A percentile compares a stretch with the other conserved stretches of the same genome.
These are phyloP conservation scores for Elephantulus edwardii DNA, from an alignment of 2,113 vertebrate species.

Conservation along the genomic window DNA sequence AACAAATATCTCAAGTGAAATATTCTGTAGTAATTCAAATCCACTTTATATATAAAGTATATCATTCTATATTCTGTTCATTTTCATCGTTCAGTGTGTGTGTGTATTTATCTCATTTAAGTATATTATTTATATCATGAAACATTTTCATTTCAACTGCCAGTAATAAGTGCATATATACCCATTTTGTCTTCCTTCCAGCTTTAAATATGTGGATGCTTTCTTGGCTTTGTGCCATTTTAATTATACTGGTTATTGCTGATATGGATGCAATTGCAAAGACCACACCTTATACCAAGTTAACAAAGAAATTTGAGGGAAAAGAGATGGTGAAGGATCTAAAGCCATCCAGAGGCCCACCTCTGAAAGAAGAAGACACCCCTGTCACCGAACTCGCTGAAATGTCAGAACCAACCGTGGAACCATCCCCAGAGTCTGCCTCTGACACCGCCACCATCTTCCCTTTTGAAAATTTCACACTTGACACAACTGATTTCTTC, in stretches of 20 bases:
- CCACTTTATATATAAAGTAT: not conserved
- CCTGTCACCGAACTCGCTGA: slow-evolving; percentile 40
- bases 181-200: slow-evolving; percentile 69
- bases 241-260: slow-evolving; percentile 75
- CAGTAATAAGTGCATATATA: not conserved
- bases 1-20: not conserved
- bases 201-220: slow-evolving; percentile 86
- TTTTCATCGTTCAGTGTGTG: not conserved
- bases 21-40: slow-evolving; percentile 18
- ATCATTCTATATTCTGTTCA: not conserved
- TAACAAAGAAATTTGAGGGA: slow-evolving; percentile 88
- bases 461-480: slow-evolving; percentile 90
- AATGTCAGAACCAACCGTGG: not conserved
- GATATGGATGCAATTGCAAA: slow-evolving; percentile 79
- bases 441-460: slow-evolving; percentile 79
- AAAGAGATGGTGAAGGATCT: slow-evolving; percentile 69
- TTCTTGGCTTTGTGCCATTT: slow-evolving; percentile 63
- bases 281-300: slow-evolving; percentile 88
- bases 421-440: slow-evolving; percentile 48
- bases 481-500: slow-evolving; percentile 91
- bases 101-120: not conserved
- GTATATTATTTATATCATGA: not conserved
- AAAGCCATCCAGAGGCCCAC: slow-evolving; percentile 54
- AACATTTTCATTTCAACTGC: slow-evolving; percentile 4
- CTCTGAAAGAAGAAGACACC: slow-evolving; percentile 74